These are phyloP conservation scores for Rhorus exstirpatorius DNA, from an alignment of 2,888 invertebrate genomes.

Conservation along the genomic window DNA sequence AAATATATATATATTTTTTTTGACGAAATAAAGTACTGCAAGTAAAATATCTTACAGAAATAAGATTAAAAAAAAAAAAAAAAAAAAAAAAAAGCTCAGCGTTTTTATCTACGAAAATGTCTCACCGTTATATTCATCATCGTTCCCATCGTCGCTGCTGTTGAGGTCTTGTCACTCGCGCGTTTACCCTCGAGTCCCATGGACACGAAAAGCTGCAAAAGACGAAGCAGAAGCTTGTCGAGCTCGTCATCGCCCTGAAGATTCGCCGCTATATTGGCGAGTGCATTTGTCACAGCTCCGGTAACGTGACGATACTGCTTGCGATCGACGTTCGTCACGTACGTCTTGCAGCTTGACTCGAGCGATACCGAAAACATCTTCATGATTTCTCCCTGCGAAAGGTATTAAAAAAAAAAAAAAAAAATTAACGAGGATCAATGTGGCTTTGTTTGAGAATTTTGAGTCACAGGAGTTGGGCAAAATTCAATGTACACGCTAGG, in stretches of 20 bases:
- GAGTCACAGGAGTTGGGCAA: background rate
- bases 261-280: conserved; percentile 98
- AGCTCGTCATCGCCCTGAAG: conserved; percentile 95
- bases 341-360: conserved; percentile 94
- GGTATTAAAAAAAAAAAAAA: background rate
- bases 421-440: conserved; percentile 13
- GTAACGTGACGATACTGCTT: conserved; percentile 93
- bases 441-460: background rate
- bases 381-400: conserved; percentile 94
- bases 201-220: conserved; percentile 98
- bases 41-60: too few relatives aligned
- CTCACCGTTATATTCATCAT: conserved; percentile 62
- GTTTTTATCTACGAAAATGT: background rate
- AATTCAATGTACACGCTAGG: background rate
- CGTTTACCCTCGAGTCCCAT: conserved; percentile 98
- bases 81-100: background rate
- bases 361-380: conserved; percentile 99
- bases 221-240: conserved; percentile 93
- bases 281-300: conserved; percentile 97
- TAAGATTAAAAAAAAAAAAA: conserved; percentile 72
- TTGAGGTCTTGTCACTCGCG: conserved; percentile 96
- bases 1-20: too few relatives aligned
- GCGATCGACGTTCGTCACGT: conserved; percentile 87
- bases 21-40: too few relatives aligned
- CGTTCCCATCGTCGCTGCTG: conserved; percentile 87